Conservation (phyloP, 2,113 vertebrate species). For the Carassius auratus region DNA sequence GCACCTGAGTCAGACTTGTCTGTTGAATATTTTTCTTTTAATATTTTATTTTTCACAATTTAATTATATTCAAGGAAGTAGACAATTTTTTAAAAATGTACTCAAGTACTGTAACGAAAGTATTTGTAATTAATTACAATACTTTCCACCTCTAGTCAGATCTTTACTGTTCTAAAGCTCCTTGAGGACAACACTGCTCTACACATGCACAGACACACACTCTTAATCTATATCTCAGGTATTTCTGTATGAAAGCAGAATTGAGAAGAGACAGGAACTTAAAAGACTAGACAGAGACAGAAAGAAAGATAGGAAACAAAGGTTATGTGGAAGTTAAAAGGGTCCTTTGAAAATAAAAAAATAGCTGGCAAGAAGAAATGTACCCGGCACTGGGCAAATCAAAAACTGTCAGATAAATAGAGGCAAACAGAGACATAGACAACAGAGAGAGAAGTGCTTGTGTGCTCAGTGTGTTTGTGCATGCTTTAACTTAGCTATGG, state of each 20-base stretch:
- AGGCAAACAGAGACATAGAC: background rate
- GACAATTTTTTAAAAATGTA: too few species aligned
- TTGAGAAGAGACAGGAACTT: background rate
- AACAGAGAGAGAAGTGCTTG: background rate
- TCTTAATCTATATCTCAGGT: background rate
- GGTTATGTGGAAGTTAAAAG: background rate
- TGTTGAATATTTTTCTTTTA: too few species aligned
- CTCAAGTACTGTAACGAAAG: too few species aligned
- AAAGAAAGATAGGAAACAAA: background rate
- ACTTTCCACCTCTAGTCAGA: background rate
- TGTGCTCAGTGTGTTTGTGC: background rate
- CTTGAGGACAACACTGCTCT: background rate
- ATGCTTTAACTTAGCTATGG: background rate
- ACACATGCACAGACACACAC: conserved; percentile 15
- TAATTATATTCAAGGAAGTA: too few species aligned
- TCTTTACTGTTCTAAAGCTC: conserved; percentile 8
- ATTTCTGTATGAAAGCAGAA: background rate
- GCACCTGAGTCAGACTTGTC: too few species aligned
- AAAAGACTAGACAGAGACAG: background rate
- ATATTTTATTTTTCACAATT: too few species aligned
- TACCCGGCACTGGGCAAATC: background rate
- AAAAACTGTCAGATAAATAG: background rate
- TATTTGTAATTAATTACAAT: too few species aligned
- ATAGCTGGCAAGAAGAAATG: background rate
- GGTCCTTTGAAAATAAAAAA: background rate